Conservation (phyloP, 2,888 invertebrate genomes). For the Palloptera scutellata region DNA sequence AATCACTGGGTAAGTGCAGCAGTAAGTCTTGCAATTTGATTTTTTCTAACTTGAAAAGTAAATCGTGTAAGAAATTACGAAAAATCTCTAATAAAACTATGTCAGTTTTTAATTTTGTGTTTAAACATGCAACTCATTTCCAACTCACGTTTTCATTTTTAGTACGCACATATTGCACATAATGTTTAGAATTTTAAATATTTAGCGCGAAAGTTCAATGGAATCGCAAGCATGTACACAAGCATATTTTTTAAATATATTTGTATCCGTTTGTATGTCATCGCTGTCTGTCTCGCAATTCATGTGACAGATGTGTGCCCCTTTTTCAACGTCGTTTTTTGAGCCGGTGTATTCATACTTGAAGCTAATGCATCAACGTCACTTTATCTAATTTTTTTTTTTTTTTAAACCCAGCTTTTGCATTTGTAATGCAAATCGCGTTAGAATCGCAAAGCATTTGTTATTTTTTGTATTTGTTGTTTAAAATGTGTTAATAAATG, state of each 20-base stretch:
- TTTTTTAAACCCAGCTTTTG: too few species aligned
- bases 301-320: constrained; percentile 10
- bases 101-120: constrained; percentile 12
- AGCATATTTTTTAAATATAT: constrained; percentile 2
- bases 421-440: too few species aligned
- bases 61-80: neutral
- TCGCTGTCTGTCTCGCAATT: neutral
- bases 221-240: neutral
- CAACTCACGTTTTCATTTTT: constrained; percentile 29
- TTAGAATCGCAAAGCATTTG: too few species aligned
- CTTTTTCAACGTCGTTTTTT: neutral
- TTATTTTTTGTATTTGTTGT: too few species aligned
- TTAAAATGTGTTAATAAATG: too few species aligned
- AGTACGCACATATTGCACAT: neutral
- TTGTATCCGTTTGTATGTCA: constrained; percentile 1
- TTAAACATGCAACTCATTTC: constrained; percentile 22
- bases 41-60: neutral
- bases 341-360: too few species aligned
- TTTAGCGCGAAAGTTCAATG: constrained; percentile 34
- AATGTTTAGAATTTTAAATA: constrained; percentile 22
- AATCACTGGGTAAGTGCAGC: neutral
- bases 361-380: too few species aligned
- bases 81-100: constrained; percentile 12
- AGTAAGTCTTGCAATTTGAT: neutral
- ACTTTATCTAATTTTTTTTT: too few species aligned